Percentiles rank a stretch among this genome's conserved stretches.
Conservation (phyloP, 1,140 invertebrate species). For the Tetragnatha versicolor region DNA sequence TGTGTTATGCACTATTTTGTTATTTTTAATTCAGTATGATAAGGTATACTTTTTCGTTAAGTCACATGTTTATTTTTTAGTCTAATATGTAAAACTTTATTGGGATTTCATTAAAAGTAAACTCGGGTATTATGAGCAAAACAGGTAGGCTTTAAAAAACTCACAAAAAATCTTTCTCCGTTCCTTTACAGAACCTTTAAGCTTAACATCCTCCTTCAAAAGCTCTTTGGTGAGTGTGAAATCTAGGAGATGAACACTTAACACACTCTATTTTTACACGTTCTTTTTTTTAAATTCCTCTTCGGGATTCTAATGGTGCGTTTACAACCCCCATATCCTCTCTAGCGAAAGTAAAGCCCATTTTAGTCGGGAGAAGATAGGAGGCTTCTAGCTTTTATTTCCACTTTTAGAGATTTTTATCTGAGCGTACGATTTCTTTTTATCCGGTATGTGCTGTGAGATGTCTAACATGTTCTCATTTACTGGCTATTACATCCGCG, state of each 20-base stretch:
- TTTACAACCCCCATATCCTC: constrained; percentile 11
- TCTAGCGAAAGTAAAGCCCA: constrained; percentile 43
- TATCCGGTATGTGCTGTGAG: constrained; percentile 1
- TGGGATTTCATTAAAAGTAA: too few species aligned
- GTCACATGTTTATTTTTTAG: too few species aligned
- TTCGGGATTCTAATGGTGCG: constrained; percentile 40
- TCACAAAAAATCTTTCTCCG: too few species aligned
- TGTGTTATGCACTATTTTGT: too few species aligned
- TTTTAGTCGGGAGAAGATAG: constrained; percentile 9
- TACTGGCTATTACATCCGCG: constrained; percentile 3
- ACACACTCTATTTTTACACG: constrained; percentile 26
- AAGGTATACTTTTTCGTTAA: too few species aligned
- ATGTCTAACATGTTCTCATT: constrained; percentile 28
- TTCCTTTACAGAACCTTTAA: too few species aligned
- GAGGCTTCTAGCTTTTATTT: not conserved
- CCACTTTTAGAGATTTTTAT: not conserved
- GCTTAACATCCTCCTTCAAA: not conserved
- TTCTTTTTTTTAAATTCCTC: constrained; percentile 20
- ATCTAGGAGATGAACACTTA: constrained; percentile 10
- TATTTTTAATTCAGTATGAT: too few species aligned
- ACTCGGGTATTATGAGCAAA: too few species aligned
- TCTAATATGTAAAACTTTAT: too few species aligned
- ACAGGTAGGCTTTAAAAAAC: too few species aligned
- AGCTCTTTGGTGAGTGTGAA: constrained; percentile 10
- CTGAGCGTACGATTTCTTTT: constrained; percentile 2